phyloP scores from a whole-genome alignment of 2,888 invertebrate genomes.

The Pristionchus mayeri region DNA sequence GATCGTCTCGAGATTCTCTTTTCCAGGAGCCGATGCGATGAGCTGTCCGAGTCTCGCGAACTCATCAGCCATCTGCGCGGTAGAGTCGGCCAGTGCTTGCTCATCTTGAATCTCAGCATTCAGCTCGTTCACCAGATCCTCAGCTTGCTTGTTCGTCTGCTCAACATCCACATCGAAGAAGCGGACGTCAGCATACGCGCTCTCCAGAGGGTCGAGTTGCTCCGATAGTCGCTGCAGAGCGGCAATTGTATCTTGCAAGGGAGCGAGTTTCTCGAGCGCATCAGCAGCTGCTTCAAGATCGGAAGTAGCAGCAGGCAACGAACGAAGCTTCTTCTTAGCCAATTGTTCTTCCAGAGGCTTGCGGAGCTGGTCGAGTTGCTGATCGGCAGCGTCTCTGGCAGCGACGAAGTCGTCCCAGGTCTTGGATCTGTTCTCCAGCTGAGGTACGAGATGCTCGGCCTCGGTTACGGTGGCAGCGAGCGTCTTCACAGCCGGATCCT shows the following conservation, averaged over 20 bases:
- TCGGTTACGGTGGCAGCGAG: slow-evolving; percentile 56
- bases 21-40: slow-evolving; percentile 44
- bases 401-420: slow-evolving; percentile 62
- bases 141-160: slow-evolving; percentile 63
- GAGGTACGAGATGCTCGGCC: slow-evolving; percentile 56
- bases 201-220: slow-evolving; percentile 60
- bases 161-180: slow-evolving; percentile 69
- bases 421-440: slow-evolving; percentile 58
- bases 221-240: slow-evolving; percentile 57
- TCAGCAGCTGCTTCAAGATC: slow-evolving; percentile 17
- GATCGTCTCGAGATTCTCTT: slow-evolving; percentile 37
- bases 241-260: slow-evolving; percentile 55
- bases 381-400: slow-evolving; percentile 61
- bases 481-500: slow-evolving; percentile 53
- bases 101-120: slow-evolving; percentile 59
- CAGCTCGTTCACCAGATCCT: slow-evolving; percentile 59
- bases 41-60: slow-evolving; percentile 51
- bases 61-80: slow-evolving; percentile 59
- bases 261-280: slow-evolving; percentile 50
- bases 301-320: slow-evolving; percentile 16
- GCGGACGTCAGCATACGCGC: slow-evolving; percentile 65
- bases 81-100: slow-evolving; percentile 59
- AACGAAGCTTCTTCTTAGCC: slow-evolving; percentile 30
- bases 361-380: slow-evolving; percentile 58
- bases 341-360: slow-evolving; percentile 50